phyloP scores from a whole-genome alignment of 2,113 vertebrate species.

The Thalassarche chlororhynchos region DNA sequence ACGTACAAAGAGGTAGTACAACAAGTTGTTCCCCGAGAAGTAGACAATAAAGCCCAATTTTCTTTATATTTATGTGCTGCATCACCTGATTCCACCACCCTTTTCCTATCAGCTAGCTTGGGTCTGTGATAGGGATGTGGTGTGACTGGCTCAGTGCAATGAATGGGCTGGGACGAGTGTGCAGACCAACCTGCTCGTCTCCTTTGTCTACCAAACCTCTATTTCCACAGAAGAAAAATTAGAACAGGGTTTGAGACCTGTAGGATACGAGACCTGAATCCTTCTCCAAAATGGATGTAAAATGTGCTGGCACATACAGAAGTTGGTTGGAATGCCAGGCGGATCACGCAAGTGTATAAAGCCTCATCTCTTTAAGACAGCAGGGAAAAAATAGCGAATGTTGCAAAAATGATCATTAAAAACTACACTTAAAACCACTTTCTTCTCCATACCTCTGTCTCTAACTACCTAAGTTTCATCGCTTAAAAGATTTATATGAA shows the following conservation, averaged over 20 bases:
- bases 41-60: neutral
- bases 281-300: neutral
- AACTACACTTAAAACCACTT: neutral
- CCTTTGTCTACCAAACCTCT: neutral
- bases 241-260: neutral
- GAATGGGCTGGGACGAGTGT: neutral
- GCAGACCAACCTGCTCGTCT: neutral
- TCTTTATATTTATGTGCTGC: neutral
- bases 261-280: neutral
- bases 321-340: neutral
- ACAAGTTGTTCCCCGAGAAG: neutral
- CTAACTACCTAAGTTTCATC: conserved; percentile 2
- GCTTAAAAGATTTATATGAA: neutral
- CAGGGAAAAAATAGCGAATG: neutral
- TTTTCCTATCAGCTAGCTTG: neutral
- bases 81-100: neutral
- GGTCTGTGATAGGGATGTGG: neutral
- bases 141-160: neutral
- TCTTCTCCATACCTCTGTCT: neutral
- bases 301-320: neutral
- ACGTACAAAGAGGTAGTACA: neutral
- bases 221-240: neutral
- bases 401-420: neutral
- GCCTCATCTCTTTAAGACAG: neutral
- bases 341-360: neutral